Base-by-base conservation (phyloP, 2,888 invertebrate genomes). In the Sthenelais limicola region DNA sequence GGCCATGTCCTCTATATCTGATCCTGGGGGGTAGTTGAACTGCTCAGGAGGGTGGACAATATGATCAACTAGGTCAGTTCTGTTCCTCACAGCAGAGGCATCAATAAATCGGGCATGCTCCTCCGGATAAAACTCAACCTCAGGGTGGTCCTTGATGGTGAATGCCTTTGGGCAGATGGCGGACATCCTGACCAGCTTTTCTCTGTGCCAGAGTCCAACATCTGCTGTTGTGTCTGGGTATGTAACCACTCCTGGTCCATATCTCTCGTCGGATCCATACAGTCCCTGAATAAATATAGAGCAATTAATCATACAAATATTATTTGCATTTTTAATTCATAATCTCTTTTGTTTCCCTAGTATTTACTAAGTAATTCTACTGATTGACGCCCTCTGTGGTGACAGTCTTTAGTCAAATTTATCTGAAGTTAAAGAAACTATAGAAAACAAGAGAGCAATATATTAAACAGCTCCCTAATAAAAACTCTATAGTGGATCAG, bases 171-270 rank as follows among this genome's bases (percentile, higher is more conserved):
- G 66, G 4, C 84, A 76, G 0, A 78, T 56, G 4, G 81, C 79
- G 68, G 84, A 82, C 26, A 88, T 78, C 75, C 83, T 83, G 54
- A 85, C 76, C 1, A 88, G 77, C 56, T 83, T 82, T 73, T 87
- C 85, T 4, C 85, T 82, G 43, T 79, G 81, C 87, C 87, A 88
- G 33, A 86, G 78, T 0, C 88, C 88, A 0, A 87, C 85, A 76
- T 88, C 88, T 70, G 86, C 84, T 4, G 74, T 77, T 5, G 81
- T 82, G 71, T 85, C 81, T n/a, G 77, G 73, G 76, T 88, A 86
- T 0, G 83, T 83, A 51, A 85, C 71, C 21, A 87, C 82, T 0
- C 88, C 88, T 12, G 87, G 87, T 0, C 88, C 88, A 58, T 82
- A 80, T 66, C 87, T 73, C 62, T 86, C 84, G 75, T 86, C 86